Conservation (phyloP, 1,140 invertebrate species). For the Meloidogyne hapla region DNA sequence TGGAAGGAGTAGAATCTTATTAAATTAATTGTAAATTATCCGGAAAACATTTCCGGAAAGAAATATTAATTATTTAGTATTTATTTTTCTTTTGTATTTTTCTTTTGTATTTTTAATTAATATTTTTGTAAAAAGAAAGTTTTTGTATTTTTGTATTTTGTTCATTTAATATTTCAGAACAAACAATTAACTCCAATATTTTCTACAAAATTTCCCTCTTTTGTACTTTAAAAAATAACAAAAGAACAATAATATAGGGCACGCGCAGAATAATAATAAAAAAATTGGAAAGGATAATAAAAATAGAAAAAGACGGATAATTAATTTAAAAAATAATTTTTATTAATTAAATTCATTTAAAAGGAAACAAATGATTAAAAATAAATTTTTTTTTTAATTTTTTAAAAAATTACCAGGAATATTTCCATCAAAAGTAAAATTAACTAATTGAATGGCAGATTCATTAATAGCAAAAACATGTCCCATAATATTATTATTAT, state of each 20-base stretch:
- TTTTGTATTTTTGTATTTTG: too few relatives aligned
- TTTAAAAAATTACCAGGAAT: neutral
- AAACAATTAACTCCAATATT: neutral
- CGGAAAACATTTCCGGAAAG: too few relatives aligned
- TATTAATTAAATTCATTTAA: neutral
- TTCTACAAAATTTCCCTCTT: neutral
- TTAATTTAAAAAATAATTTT: slow-evolving; percentile 3
- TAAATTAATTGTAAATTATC: too few relatives aligned
- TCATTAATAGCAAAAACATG: slow-evolving; percentile 25
- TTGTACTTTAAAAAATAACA: neutral
- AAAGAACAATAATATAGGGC: neutral
- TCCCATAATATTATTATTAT: slow-evolving; percentile 4
- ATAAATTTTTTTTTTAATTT: neutral
- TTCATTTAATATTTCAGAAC: too few relatives aligned
- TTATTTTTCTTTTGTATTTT: too few relatives aligned
- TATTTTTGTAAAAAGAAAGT: too few relatives aligned
- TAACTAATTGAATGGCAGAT: slow-evolving; percentile 21
- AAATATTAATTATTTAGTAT: too few relatives aligned
- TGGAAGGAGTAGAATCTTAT: too few relatives aligned
- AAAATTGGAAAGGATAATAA: neutral
- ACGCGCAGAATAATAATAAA: neutral
- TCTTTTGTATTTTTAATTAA: too few relatives aligned
- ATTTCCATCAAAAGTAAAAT: slow-evolving; percentile 25
- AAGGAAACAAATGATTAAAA: neutral
- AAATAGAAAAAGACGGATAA: neutral